These are phyloP conservation scores for Drosophila sproati DNA, from an alignment of 1,140 invertebrate species.

Conservation along the genomic window DNA sequence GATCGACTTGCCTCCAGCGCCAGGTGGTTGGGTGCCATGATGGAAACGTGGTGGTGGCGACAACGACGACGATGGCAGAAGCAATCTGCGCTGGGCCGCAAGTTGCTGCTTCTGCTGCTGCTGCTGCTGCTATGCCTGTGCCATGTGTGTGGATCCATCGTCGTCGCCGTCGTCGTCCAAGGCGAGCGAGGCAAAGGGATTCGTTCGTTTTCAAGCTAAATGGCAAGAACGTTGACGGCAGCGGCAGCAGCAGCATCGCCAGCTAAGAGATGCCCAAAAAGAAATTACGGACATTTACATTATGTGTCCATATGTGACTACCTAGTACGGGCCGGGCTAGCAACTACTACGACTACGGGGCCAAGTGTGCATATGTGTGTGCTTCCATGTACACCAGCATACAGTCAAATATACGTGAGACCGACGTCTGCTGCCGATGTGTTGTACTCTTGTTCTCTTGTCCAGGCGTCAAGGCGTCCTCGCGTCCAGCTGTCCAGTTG, in stretches of 20 bases:
- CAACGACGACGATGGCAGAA: slow-evolving; percentile 67
- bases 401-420: slow-evolving; percentile 68
- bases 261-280: slow-evolving; percentile 84
- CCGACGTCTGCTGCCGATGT: slow-evolving; percentile 69
- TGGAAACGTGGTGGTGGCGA: slow-evolving; percentile 78
- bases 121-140: neutral
- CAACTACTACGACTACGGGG: slow-evolving; percentile 3
- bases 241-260: slow-evolving; percentile 39
- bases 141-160: slow-evolving; percentile 58
- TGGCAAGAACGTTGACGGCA: slow-evolving; percentile 73
- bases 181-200: slow-evolving; percentile 45
- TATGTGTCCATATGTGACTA: slow-evolving; percentile 78
- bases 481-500: slow-evolving; percentile 57
- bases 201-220: slow-evolving; percentile 73
- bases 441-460: slow-evolving; percentile 76
- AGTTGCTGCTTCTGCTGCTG: slow-evolving; percentile 35
- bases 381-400: slow-evolving; percentile 50
- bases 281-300: slow-evolving; percentile 84
- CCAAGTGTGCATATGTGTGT: slow-evolving; percentile 64
- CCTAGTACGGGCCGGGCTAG: slow-evolving; percentile 37
- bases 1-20: slow-evolving; percentile 83
- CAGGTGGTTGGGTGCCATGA: slow-evolving; percentile 81
- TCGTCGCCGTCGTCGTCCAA: slow-evolving; percentile 56
- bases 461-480: slow-evolving; percentile 60
- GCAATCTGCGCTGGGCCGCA: slow-evolving; percentile 75